phyloP scores from a whole-genome alignment of 37 sponge, comb jelly and placozoan genomes.

The Ianthella basta region DNA sequence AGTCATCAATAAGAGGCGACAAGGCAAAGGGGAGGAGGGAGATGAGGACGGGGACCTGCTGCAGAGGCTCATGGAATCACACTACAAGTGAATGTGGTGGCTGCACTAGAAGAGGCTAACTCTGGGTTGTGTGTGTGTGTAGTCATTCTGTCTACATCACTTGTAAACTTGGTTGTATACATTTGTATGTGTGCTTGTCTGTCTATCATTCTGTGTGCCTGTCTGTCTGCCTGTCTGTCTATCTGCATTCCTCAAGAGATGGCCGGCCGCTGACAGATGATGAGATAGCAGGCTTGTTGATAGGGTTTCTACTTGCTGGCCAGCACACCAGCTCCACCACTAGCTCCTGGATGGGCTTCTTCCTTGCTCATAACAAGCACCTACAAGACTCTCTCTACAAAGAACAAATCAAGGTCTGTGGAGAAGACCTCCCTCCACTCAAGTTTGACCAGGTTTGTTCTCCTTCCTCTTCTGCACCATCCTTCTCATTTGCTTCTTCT shows the following conservation, averaged over 20 bases:
- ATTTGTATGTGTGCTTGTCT: neutral
- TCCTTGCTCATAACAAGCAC: slow-evolving; percentile 66
- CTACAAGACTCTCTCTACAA: slow-evolving; percentile 54
- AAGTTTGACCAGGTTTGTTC: slow-evolving; percentile 70
- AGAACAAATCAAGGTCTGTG: slow-evolving; percentile 77
- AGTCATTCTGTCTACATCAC: neutral
- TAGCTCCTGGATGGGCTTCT: slow-evolving; percentile 89
- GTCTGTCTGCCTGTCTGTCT: neutral
- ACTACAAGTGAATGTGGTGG: slow-evolving; percentile 79
- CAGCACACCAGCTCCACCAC: slow-evolving; percentile 95
- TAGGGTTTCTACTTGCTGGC: slow-evolving; percentile 86
- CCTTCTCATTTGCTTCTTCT: neutral
- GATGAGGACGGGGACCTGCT: slow-evolving; percentile 76
- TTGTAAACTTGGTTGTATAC: no score
- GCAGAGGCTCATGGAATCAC: slow-evolving; percentile 47
- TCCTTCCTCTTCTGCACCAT: neutral
- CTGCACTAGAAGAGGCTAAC: neutral
- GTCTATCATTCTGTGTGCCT: neutral
- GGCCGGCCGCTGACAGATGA: slow-evolving; percentile 70
- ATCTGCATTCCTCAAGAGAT: slow-evolving; percentile 41
- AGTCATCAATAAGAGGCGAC: slow-evolving; percentile 61
- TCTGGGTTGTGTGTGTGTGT: neutral
- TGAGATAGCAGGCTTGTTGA: slow-evolving; percentile 88
- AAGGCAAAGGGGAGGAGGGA: slow-evolving; percentile 1
- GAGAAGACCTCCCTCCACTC: slow-evolving; percentile 58